Evolutionary conservation across 1,140 invertebrate genomes (phyloP).

Genomic region (Drosophila parabipectinata): DNA sequence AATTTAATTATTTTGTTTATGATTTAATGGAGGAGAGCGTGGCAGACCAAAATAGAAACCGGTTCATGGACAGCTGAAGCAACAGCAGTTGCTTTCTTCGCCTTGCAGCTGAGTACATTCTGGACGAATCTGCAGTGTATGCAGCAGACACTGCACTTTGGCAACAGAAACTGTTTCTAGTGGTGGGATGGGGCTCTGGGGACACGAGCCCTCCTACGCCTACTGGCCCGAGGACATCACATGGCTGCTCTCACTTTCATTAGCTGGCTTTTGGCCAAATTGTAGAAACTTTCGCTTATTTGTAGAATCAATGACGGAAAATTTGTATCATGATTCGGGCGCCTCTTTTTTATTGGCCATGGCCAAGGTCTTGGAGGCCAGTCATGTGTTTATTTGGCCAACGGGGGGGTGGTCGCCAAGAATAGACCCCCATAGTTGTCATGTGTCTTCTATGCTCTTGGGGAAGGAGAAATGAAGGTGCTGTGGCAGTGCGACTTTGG

Average conservation of each 20-base stretch:
- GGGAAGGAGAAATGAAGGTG: constrained; percentile 79
- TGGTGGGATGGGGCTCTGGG: not conserved
- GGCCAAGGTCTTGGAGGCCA: constrained; percentile 65
- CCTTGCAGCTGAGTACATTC: constrained; percentile 39
- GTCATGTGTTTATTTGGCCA: constrained; percentile 55
- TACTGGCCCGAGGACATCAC: constrained; percentile 27
- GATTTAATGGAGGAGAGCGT: constrained; percentile 22
- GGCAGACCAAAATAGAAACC: constrained; percentile 44
- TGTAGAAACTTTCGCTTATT: constrained; percentile 47
- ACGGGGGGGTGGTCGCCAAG: constrained; percentile 30
- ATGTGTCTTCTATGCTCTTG: constrained; percentile 48
- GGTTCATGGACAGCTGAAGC: constrained; percentile 39
- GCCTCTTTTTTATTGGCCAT: constrained; percentile 47
- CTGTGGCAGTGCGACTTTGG: constrained; percentile 27
- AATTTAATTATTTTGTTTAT: constrained; percentile 70
- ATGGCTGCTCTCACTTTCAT: constrained; percentile 21
- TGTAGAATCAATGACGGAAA: constrained; percentile 59
- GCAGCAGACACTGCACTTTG: too few relatives aligned
- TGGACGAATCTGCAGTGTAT: constrained; percentile 18
- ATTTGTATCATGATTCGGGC: constrained; percentile 16
- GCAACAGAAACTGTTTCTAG: not conserved
- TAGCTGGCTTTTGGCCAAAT: constrained; percentile 43
- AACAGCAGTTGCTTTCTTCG: constrained; percentile 13
- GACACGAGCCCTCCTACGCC: constrained; percentile 65
- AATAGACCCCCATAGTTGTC: constrained; percentile 56